Conservation (phyloP, 2,797 vertebrate genomes). For the Anableps anableps region DNA sequence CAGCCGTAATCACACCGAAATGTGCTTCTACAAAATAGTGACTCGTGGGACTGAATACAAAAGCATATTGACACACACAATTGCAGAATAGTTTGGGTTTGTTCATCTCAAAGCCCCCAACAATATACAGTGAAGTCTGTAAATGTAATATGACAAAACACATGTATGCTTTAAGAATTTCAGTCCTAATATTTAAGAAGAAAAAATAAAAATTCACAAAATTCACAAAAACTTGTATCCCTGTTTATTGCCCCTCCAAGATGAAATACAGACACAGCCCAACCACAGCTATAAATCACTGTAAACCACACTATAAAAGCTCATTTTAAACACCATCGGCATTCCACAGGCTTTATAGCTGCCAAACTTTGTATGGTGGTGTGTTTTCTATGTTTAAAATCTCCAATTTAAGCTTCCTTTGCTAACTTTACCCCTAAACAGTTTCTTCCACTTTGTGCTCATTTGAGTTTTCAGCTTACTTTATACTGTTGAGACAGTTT, state of each 20-base stretch:
- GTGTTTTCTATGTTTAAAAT: constrained; percentile 19
- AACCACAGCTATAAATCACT: constrained; percentile 57
- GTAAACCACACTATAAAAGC: constrained; percentile 66
- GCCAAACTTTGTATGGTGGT: constrained; percentile 44
- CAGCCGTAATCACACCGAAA: too few relatives aligned
- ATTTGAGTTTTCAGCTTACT: constrained; percentile 28
- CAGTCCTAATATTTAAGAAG: not conserved
- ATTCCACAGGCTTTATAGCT: constrained; percentile 61
- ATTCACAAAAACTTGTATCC: constrained; percentile 7
- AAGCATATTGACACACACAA: not conserved
- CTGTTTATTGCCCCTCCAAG: constrained; percentile 31
- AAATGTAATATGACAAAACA: not conserved
- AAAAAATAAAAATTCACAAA: not conserved
- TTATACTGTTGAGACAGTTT: constrained; percentile 13
- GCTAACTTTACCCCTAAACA: constrained; percentile 24
- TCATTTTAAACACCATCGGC: constrained; percentile 72
- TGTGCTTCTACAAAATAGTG: not conserved
- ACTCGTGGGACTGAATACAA: not conserved
- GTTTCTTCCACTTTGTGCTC: constrained; percentile 23
- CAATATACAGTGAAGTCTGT: not conserved
- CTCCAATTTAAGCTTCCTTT: constrained; percentile 39
- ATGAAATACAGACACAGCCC: constrained; percentile 37
- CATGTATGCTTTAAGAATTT: not conserved
- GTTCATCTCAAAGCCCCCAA: not conserved
- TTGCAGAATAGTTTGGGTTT: not conserved